Evolutionary conservation across 1,140 invertebrate genomes (phyloP), one percentile per base, ranked within the genome.

Genomic region (Drosophila erecta): DNA sequence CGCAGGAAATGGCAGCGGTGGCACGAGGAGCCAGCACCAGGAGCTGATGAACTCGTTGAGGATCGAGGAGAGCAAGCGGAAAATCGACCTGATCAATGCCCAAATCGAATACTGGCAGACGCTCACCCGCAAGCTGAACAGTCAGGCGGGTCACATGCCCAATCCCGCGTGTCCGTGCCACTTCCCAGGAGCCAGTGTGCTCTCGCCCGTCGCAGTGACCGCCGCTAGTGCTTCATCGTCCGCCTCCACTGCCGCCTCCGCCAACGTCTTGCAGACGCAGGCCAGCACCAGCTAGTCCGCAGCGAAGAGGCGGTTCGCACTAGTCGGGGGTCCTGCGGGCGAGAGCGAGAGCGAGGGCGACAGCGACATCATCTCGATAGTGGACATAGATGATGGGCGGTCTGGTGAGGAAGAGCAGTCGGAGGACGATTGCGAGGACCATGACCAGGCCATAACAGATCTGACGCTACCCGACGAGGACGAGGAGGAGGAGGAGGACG

Each of bases 41-140:
- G 91, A 92, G 46, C 77, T 80, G 12, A 73, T 92, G 35, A 80
- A 92, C 58, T 60, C 78, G 15, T 50, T 92, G 61, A 79, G 80
- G 11, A 69, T 92, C 40, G 91, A 92, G 81, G 91, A 92, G 62
- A 73, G 91, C 2, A 81, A 83, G 24, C 70, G 71, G 0, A 92
- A 91, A 41, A 92, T 92, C 17, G 91, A 91, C n/a, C 49, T 92
- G 57, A 30, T 92, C 1, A 90, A 92, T 59, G 91, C 84, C 17
- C 91, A 92, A 59, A 92, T 92, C 22, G 86, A 91, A 27, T 92
- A 92, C 24, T 92, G 91, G 91, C 79, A 86, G 12, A 90, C 90
- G n/a, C 44, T 92, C 11, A 92, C 91, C 17, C 87, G 91, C 49
- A 92, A 92, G 41, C 53, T 92, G 8, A 87, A 92, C 49, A 51